Percentiles rank a stretch among this genome's conserved stretches.
These are phyloP conservation scores for Peribatodes rhomboidaria DNA, from an alignment of 2,888 invertebrate species.

Conservation along the genomic window DNA sequence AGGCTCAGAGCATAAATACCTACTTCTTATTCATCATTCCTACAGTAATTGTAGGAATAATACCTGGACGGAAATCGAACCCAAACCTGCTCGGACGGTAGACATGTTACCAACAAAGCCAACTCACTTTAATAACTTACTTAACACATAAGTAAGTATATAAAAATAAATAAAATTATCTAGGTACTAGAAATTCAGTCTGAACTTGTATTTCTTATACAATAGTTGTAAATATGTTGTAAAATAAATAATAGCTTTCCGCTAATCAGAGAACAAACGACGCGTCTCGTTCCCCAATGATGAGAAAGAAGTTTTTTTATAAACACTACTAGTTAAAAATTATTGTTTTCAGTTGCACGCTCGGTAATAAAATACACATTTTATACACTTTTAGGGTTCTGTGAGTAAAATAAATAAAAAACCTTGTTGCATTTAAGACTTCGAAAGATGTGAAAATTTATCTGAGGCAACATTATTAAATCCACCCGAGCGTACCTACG, in stretches of 20 bases:
- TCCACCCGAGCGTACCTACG: no score
- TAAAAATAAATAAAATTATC: no score
- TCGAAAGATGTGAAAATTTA: background rate
- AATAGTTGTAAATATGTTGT: background rate
- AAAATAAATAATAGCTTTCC: slow-evolving; percentile 1
- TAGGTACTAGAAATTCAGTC: background rate
- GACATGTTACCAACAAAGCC: no score
- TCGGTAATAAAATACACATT: slow-evolving; percentile 33
- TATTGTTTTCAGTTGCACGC: slow-evolving; percentile 35
- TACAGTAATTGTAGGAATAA: no score
- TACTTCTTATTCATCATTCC: no score
- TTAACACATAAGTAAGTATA: no score
- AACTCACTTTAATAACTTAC: no score
- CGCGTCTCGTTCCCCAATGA: slow-evolving; percentile 10
- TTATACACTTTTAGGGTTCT: slow-evolving; percentile 21
- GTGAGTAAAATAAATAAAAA: background rate
- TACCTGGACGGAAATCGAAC: no score
- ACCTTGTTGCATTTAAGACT: background rate
- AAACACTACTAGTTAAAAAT: slow-evolving; percentile 27
- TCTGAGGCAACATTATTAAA: no score
- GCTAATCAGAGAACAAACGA: slow-evolving; percentile 9
- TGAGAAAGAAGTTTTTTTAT: slow-evolving; percentile 28
- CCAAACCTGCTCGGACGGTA: no score
- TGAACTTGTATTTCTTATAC: background rate
- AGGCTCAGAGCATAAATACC: no score